Conservation (phyloP, 2,888 invertebrate genomes). For the Tinea semifulvella region DNA sequence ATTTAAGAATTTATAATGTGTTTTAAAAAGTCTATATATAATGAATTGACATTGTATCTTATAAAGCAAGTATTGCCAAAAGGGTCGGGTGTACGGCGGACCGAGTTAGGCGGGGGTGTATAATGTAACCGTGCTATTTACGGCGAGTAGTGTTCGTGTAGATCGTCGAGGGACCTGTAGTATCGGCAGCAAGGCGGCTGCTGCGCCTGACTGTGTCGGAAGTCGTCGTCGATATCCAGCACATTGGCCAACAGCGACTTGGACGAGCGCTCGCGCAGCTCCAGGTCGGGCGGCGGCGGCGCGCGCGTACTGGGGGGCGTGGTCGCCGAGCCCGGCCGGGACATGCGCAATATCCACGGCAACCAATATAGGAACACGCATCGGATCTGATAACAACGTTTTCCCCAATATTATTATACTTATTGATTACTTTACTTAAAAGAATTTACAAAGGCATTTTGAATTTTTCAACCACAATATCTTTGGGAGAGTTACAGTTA, state of each 20-base stretch:
- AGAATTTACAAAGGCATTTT: too few relatives aligned
- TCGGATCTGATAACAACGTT: slow-evolving; percentile 77
- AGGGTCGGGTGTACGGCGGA: slow-evolving; percentile 55
- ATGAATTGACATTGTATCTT: not conserved
- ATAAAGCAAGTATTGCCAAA: slow-evolving; percentile 1
- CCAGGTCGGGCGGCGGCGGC: slow-evolving; percentile 84
- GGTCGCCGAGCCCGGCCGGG: slow-evolving; percentile 71
- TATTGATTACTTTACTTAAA: too few relatives aligned
- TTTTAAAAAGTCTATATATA: too few relatives aligned
- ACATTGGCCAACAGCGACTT: slow-evolving; percentile 96
- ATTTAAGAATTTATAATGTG: too few relatives aligned
- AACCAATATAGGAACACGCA: slow-evolving; percentile 96
- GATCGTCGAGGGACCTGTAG: slow-evolving; percentile 76
- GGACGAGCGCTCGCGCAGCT: slow-evolving; percentile 89
- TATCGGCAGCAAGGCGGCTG: slow-evolving; percentile 79
- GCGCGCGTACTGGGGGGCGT: slow-evolving; percentile 73
- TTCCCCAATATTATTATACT: too few relatives aligned
- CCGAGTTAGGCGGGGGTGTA: slow-evolving; percentile 57
- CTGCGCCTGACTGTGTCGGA: slow-evolving; percentile 81
- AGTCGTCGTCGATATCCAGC: slow-evolving; percentile 97
- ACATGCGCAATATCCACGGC: slow-evolving; percentile 96
- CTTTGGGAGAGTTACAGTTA: too few relatives aligned
- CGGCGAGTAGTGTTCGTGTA: slow-evolving; percentile 66
- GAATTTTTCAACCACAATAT: too few relatives aligned
- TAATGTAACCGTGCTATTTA: slow-evolving; percentile 65